A percentile compares a stretch with the other conserved stretches of the same genome.
phyloP scores from a whole-genome alignment of 2,888 invertebrate species.

The Pristionchus fissidentatus region DNA sequence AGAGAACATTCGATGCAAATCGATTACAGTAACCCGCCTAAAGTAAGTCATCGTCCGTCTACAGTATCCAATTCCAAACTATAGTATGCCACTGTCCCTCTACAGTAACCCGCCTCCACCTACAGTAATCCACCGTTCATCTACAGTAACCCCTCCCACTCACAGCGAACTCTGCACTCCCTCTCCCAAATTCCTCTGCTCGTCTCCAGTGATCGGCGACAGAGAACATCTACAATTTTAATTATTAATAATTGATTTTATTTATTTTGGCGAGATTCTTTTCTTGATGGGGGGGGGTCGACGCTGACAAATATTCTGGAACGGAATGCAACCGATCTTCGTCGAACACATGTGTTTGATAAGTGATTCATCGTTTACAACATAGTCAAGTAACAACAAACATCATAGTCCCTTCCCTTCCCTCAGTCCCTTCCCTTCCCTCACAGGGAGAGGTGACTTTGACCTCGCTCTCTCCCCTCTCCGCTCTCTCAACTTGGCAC shows the following conservation, averaged over 20 bases:
- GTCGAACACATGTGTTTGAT: no score
- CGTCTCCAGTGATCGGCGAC: slow-evolving; percentile 66
- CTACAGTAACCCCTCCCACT: slow-evolving; percentile 7
- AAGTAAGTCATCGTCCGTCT: not conserved
- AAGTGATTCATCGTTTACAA: no score
- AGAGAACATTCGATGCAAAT: not conserved
- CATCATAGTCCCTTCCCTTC: no score
- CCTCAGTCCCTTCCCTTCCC: no score
- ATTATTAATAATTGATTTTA: slow-evolving; percentile 34
- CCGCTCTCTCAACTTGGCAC: no score
- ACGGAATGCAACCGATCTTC: no score
- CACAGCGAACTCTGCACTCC: slow-evolving; percentile 54
- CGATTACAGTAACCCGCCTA: not conserved
- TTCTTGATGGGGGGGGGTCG: no score
- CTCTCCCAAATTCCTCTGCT: slow-evolving; percentile 47
- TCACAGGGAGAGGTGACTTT: no score
- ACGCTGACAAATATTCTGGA: no score
- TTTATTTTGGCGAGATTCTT: not conserved
- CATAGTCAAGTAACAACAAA: no score
- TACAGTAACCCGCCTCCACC: not conserved
- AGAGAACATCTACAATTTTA: slow-evolving; percentile 53
- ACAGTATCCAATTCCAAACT: not conserved
- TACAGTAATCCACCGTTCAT: not conserved
- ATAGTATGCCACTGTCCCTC: not conserved
- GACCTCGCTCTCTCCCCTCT: no score